A percentile compares a stretch with the other conserved stretches of the same genome.
Evolutionary conservation across 2,888 invertebrate genomes (phyloP).

Genomic region (Drosophila bunnanda): DNA sequence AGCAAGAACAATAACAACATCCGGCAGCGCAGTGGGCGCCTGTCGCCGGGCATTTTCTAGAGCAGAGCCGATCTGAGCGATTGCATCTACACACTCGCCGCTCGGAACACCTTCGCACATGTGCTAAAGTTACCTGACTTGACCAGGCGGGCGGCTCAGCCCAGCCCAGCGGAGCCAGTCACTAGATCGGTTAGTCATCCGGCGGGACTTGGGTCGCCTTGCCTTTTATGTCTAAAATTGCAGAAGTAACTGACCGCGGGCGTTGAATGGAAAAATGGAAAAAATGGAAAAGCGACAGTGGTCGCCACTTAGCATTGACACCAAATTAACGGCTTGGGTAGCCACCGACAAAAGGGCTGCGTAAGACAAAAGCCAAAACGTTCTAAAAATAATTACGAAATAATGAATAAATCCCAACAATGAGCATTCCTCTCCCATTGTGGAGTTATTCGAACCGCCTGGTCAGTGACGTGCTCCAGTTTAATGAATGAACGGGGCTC

Average conservation of each 20-base stretch:
- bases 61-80: constrained; percentile 81
- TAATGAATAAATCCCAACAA: constrained; percentile 16
- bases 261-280: constrained; percentile 51
- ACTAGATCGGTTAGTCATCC: constrained; percentile 45
- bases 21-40: constrained; percentile 75
- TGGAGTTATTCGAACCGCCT: constrained; percentile 65
- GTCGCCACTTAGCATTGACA: constrained; percentile 82
- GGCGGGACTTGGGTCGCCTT: constrained; percentile 55
- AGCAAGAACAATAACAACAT: constrained; percentile 60
- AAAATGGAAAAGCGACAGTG: constrained; percentile 23
- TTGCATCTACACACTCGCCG: constrained; percentile 69
- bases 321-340: constrained; percentile 70
- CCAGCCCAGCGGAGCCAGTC: constrained; percentile 44
- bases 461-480: constrained; percentile 65
- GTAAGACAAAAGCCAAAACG: constrained; percentile 50
- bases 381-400: constrained; percentile 65
- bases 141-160: constrained; percentile 17
- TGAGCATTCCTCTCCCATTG: constrained; percentile 70
- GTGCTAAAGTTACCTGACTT: constrained; percentile 77
- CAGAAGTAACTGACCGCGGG: constrained; percentile 76
- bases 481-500: constrained; percentile 53
- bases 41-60: constrained; percentile 76
- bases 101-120: constrained; percentile 82
- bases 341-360: constrained; percentile 49
- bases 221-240: constrained; percentile 81